Evolutionary conservation across 2,888 invertebrate species (phyloP), one percentile per base, ranked within the genome.

Genomic region (Julus scandinavius): DNA sequence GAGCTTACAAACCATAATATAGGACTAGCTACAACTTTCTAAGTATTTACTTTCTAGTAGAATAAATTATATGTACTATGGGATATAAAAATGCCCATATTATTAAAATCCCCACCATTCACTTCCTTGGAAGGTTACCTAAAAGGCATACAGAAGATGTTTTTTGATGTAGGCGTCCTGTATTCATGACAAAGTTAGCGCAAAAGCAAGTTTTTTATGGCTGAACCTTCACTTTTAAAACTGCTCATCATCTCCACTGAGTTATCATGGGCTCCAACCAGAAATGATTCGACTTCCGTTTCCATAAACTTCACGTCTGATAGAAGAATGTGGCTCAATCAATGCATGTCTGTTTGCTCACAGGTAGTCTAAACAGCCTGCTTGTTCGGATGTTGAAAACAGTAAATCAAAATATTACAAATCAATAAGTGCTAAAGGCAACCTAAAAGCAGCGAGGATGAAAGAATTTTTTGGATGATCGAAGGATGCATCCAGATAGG

Each of bases 281-380:
- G 58, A 58, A 58, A 11, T 58, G 58, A 58, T n/a, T n/a, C 58
- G 58, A 58, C 58, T 58, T 58, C 58, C 58, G 58, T n/a, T 58
- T 58, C 58, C 58, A 58, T 17, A 58, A 58, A 17, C 17, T n/a
- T 58, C 58, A 58, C n/a, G n/a, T 11, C n/a, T 17, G 58, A 15
- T 5, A 58, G 6, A 58, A 6, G 6, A 58, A 2, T 1, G 58
- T 2, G 15, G 2, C n/a, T n/a, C n/a, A n/a, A n/a, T n/a, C n/a
- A 58, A 58, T 58, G 5, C 5, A 17, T 4, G 58, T 15, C 58
- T 58, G 15, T 2, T n/a, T 11, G 3, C 58, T n/a, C 5, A 58
- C n/a, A 58, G 58, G 58, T 58, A 58, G 58, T 58, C 54, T 54
- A n/a, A 11, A 58, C n/a, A 58, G 58, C 6, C 58, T 58, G 58